phyloP scores from a whole-genome alignment of 2,888 invertebrate species.

The Ornithoptera priamus region DNA sequence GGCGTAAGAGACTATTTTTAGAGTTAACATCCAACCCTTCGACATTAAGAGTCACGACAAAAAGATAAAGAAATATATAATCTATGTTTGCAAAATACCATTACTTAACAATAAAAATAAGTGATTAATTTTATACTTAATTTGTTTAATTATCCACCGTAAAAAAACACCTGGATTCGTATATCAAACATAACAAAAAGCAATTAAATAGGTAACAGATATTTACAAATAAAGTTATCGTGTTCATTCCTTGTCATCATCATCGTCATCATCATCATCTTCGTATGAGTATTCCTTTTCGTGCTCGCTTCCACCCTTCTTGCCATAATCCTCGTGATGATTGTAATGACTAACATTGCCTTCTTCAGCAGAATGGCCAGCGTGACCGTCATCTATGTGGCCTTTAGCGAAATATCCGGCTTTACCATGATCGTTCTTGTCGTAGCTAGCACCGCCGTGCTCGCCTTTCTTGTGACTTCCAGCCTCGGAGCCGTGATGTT shows the following conservation, averaged over 20 bases:
- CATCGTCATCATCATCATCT: constrained; percentile 55
- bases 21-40: no score
- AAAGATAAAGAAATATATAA: background rate
- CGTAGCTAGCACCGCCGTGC: constrained; percentile 74
- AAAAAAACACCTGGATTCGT: constrained; percentile 54
- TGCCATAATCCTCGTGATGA: constrained; percentile 76
- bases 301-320: constrained; percentile 72
- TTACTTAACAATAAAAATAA: constrained; percentile 6
- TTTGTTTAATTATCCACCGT: constrained; percentile 52
- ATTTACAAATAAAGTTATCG: constrained; percentile 47
- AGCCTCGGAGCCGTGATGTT: constrained; percentile 75
- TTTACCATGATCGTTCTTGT: constrained; percentile 75
- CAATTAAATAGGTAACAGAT: constrained; percentile 52
- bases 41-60: no score
- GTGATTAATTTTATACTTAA: constrained; percentile 25
- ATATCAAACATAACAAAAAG: constrained; percentile 74
- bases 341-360: constrained; percentile 79
- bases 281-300: constrained; percentile 72
- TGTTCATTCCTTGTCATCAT: constrained; percentile 44
- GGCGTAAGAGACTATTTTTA: no score
- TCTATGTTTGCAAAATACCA: no score
- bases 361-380: constrained; percentile 79
- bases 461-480: constrained; percentile 81
- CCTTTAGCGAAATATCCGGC: constrained; percentile 81
- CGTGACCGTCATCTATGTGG: constrained; percentile 71